Evolutionary conservation across 2,113 vertebrate genomes (phyloP), one percentile per base, ranked within the genome.

Genomic region (Sterna hirundo): DNA sequence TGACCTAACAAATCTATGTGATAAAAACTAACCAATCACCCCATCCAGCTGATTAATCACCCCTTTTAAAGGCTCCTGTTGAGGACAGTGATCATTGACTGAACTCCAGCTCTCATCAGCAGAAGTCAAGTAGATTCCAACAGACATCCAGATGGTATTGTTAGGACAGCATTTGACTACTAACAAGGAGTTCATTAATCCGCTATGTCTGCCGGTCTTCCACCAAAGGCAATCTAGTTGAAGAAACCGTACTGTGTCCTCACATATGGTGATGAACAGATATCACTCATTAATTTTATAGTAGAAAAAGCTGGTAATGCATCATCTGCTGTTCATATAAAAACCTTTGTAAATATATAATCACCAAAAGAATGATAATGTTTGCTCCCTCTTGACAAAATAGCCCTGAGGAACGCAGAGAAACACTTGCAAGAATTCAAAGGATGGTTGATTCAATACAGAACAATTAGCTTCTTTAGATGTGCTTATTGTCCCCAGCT

Each of bases 181-280:
- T 75, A 64, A 92, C 38, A 92, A 91, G 66, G 70, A 85, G 25
- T 90, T 94, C 95, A 96, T 96, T 90, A 86, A 90, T 88, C 91
- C 80, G 32, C 66, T 87, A 1, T 91, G 44, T 86, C 76, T 95
- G 74, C 72, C 95, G 91, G 92, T 79, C 86, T 95, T 83, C 62
- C 86, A 96, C 62, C 62, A 96, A 96, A 96, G 86, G n/a, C 82
- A 90, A 84, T 76, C 60, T 93, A 79, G 52, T n/a, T 68, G 72
- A 80, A 88, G 69, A 75, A 96, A 86, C 12, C 36, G 54, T 5
- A 69, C 55, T 22, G 27, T 75, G 23, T 27, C 44, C 61, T 91
- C 88, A 81, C 10, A 47, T 27, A 79, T 44, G 88, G 75, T 3
- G 46, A 88, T 52, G 91, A 97, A 77, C 42, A 93, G 42, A 29